Evolutionary conservation across 2,888 invertebrate species (phyloP).

Genomic region (Dromius quadrimaculatus): DNA sequence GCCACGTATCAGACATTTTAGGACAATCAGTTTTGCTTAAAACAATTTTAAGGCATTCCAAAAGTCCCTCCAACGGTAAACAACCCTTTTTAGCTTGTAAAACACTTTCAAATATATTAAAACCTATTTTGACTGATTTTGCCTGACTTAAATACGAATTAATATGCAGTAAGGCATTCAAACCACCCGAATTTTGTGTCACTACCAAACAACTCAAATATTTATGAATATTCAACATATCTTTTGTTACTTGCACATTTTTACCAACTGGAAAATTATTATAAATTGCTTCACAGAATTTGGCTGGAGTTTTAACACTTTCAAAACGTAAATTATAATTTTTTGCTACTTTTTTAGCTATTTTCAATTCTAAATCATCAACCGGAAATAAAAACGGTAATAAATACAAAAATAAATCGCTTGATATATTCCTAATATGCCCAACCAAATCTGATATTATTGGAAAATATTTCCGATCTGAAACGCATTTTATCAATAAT

Average conservation of each 20-base stretch:
- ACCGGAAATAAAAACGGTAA: conserved; percentile 75
- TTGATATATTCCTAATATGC: conserved; percentile 67
- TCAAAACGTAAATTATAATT: conserved; percentile 66
- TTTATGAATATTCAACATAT: conserved; percentile 57
- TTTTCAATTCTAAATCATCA: conserved; percentile 64
- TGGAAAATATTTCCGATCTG: conserved; percentile 64
- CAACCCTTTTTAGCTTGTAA: conserved; percentile 64
- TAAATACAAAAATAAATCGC: conserved; percentile 71
- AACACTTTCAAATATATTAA: neutral
- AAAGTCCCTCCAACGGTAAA: conserved; percentile 71
- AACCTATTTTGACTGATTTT: conserved; percentile 48
- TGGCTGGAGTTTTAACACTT: conserved; percentile 35
- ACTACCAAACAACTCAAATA: conserved; percentile 66
- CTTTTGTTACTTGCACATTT: conserved; percentile 53
- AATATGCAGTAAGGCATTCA: conserved; percentile 66
- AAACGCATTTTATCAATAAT: conserved; percentile 68
- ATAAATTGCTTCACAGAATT: conserved; percentile 55
- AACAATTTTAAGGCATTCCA: conserved; percentile 69
- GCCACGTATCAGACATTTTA: conserved; percentile 65
- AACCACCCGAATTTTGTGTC: conserved; percentile 64
- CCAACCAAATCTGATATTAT: conserved; percentile 66
- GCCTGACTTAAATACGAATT: conserved; percentile 62
- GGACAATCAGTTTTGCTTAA: conserved; percentile 67
- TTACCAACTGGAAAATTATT: conserved; percentile 54
- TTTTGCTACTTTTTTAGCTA: conserved; percentile 66